Evolutionary conservation across 53 echinoderm and acorn worm genomes (phyloP).

Genomic region (Paelopatides confundens): DNA sequence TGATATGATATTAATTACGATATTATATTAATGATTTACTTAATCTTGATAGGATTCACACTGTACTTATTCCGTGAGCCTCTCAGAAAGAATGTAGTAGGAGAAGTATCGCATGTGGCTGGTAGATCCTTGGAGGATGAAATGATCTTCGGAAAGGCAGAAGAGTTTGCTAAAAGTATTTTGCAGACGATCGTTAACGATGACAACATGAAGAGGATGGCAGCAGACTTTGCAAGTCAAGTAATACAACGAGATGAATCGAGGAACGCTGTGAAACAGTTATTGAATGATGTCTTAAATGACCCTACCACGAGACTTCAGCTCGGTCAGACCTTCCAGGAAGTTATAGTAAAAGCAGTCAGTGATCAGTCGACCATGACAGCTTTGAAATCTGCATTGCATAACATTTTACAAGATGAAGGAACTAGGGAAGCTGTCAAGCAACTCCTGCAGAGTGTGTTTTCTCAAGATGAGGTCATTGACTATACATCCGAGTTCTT

Average conservation of each 20-base stretch:
- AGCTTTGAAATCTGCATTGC: constrained; percentile 67
- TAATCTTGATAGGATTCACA: constrained; percentile 40
- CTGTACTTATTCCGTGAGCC: constrained; percentile 80
- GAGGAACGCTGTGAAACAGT: constrained; percentile 53
- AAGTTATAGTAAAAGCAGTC: constrained; percentile 63
- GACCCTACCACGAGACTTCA: constrained; percentile 74
- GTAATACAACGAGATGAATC: constrained; percentile 74
- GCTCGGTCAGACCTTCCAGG: constrained; percentile 68
- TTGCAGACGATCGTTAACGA: constrained; percentile 75
- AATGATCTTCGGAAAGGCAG: constrained; percentile 73
- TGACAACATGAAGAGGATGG: constrained; percentile 72
- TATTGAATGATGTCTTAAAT: constrained; percentile 65
- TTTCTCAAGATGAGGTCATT: constrained; percentile 70
- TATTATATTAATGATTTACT: neutral
- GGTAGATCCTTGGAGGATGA: constrained; percentile 82
- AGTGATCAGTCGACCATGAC: constrained; percentile 60
- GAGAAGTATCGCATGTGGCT: constrained; percentile 88
- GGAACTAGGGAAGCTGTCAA: constrained; percentile 67
- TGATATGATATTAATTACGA: neutral
- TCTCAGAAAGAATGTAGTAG: constrained; percentile 81
- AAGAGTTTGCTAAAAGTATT: constrained; percentile 84
- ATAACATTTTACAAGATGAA: constrained; percentile 69
- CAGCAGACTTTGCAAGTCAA: constrained; percentile 71
- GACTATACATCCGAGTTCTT: constrained; percentile 70
- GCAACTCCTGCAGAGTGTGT: constrained; percentile 68